Evolutionary conservation across 2,113 vertebrate species (phyloP), one percentile per base, ranked within the genome.

Genomic region (Thamnaconus septentrionalis): DNA sequence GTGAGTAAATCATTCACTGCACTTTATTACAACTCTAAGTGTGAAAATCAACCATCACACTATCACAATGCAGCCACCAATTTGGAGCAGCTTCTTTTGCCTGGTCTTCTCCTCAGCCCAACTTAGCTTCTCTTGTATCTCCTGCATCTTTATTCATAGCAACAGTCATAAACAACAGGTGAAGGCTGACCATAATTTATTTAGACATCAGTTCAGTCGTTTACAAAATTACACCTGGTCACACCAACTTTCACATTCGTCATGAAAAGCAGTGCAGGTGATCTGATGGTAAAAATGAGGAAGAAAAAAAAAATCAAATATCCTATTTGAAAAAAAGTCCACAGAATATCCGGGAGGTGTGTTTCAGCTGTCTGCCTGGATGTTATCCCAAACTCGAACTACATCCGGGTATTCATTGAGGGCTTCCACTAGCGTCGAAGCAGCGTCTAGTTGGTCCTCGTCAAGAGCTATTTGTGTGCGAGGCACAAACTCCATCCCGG

Each of bases 371-470:
- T 73, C 58, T 4, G 66, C 71, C 63, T 92, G 86, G 62, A 97
- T 94, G 76, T 96, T 97, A 85, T 96, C 93, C 83, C 93, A 96
- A 42, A 97, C 89, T 5, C 88, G 82, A 7, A 96, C 83, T 44
- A 96, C 93, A 0, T 95, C 94, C 3, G 87, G 71, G 3, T 62
- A 67, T 76, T 90, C 84, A 55, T 49, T 79, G 3, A 97, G 89
- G 5, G 81, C 85, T 53, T 93, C 90, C 63, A 96, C 78, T 39
- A 96, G 91, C 10, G 55, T 42, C 0, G 88, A 88, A 0, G 93
- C 91, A 43, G 75, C 75, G 2, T 91, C 82, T 69, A 95, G 83
- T 72, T 94, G 92, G 0, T 69, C 55, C 39, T 88, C 80, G 9
- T 91, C 78, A 56, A 96, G 85, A 60, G 66, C 62, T 5, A 81